Base-by-base conservation (phyloP, 2,113 vertebrate genomes). In the Leucoraja erinaceus region DNA sequence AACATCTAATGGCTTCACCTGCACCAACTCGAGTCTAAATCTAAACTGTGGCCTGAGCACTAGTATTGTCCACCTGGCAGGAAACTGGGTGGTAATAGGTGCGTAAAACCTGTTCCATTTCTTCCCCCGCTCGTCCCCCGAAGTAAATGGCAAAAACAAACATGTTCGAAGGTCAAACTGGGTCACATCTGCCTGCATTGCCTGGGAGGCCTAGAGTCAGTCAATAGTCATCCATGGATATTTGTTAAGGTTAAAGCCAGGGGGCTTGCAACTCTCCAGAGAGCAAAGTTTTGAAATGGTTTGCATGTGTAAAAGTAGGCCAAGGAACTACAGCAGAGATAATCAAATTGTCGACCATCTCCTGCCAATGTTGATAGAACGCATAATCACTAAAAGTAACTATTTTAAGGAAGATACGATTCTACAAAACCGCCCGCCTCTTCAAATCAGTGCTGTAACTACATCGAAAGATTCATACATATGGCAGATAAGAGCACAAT, bases 371-470 rank as follows among this genome's bases (percentile, higher is more conserved):
- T 61, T 88, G 83, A 66, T 63, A 11, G 9, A 18, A 88, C 18
- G 61, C 56, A n/a, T 14, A 10, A 14, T 63, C 25, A 86, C 22
- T 61, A 25, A 86, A 86, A 83, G 22, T 28, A 88, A 66, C 59
- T 22, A 63, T 86, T 86, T 88, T 63, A 31, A 31, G 31, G 83
- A 88, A 88, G 61, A 88, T 83, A 28, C 20, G 79, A 83, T 20
- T 47, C 63, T 86, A 61, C 25, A 83, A 66, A 59, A 86, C 83
- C 18, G 12, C 4, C 83, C 63, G 83, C 56, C 83, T 61, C 22
- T 54, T 84, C 81, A 84, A 84, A 14, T 84, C 81, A 84, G 81
- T 84, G 56, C 81, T 84, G 81, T 12, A 54, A 86, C 61, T 18
- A 66, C 81, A 88, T 18, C 31, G 28, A 63, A 86, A 56, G 83